phyloP scores from a whole-genome alignment of 2,113 vertebrate genomes.

The Ictalurus furcatus region DNA sequence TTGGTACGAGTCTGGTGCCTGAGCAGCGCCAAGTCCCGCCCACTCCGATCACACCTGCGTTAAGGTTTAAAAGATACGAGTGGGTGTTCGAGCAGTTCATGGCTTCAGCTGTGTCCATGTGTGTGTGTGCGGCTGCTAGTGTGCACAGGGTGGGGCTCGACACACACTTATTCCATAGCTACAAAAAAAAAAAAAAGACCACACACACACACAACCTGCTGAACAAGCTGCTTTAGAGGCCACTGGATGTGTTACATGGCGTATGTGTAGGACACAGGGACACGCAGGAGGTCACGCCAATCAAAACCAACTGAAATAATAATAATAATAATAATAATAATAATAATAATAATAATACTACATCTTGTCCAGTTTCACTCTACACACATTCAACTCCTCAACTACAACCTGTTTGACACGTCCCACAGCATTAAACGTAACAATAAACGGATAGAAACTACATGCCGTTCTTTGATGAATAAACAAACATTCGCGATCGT shows the following conservation, averaged over 20 bases:
- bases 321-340: too few species aligned
- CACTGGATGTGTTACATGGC: background rate
- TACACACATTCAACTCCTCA: background rate
- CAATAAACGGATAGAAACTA: background rate
- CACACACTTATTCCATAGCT: conserved; percentile 2
- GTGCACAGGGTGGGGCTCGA: background rate
- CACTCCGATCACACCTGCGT: background rate
- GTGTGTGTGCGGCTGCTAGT: background rate
- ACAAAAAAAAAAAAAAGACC: background rate
- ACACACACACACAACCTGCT: conserved; percentile 13
- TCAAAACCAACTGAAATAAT: background rate
- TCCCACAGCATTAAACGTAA: background rate
- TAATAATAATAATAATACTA: background rate
- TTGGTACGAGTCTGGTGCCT: background rate
- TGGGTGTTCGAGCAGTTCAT: background rate
- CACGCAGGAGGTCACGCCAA: background rate
- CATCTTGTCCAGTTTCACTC: background rate
- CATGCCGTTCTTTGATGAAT: background rate
- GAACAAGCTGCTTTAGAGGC: conserved; percentile 15
- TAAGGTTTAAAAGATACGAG: background rate
- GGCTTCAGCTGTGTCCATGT: background rate
- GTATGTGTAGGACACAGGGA: background rate
- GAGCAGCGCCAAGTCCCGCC: background rate
- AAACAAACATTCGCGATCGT: background rate
- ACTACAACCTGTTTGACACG: background rate